Evolutionary conservation across 64 coral and sea anemone genomes (phyloP).

Genomic region (Pocillopora verrucosa): DNA sequence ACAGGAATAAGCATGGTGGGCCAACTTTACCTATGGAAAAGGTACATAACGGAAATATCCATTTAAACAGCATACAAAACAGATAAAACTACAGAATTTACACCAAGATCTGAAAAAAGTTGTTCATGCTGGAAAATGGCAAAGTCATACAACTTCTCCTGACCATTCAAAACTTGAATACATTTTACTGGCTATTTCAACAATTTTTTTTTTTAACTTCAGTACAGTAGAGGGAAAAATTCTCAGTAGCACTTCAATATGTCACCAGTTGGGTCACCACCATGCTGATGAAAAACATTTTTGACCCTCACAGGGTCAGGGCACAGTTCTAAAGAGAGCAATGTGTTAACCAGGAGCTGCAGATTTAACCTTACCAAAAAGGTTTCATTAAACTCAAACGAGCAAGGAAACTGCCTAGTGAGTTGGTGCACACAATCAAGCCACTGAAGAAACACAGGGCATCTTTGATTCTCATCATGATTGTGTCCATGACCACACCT

Average conservation of each 20-base stretch:
- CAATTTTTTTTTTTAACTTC: too few species aligned
- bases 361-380: slow-evolving; percentile 68
- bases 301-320: too few species aligned
- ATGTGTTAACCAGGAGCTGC: not conserved
- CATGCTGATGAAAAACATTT: too few species aligned
- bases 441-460: slow-evolving; percentile 96
- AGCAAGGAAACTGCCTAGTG: slow-evolving; percentile 89
- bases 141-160: too few species aligned
- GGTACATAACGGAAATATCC: not conserved
- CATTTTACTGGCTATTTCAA: too few species aligned
- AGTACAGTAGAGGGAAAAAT: too few species aligned
- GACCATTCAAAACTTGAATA: too few species aligned
- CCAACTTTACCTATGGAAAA: slow-evolving; percentile 76
- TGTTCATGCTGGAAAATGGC: too few species aligned
- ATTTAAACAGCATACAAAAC: not conserved
- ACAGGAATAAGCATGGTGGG: slow-evolving; percentile 91
- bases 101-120: too few species aligned
- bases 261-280: too few species aligned
- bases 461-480: slow-evolving; percentile 83
- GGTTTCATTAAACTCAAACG: slow-evolving; percentile 98
- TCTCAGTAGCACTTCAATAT: too few species aligned
- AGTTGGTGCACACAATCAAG: slow-evolving; percentile 96
- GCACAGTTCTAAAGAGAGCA: not conserved
- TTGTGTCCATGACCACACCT: slow-evolving; percentile 92
- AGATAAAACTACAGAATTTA: too few species aligned